phyloP scores from a whole-genome alignment of 2,113 vertebrate species.

The Oncorhynchus mykiss region DNA sequence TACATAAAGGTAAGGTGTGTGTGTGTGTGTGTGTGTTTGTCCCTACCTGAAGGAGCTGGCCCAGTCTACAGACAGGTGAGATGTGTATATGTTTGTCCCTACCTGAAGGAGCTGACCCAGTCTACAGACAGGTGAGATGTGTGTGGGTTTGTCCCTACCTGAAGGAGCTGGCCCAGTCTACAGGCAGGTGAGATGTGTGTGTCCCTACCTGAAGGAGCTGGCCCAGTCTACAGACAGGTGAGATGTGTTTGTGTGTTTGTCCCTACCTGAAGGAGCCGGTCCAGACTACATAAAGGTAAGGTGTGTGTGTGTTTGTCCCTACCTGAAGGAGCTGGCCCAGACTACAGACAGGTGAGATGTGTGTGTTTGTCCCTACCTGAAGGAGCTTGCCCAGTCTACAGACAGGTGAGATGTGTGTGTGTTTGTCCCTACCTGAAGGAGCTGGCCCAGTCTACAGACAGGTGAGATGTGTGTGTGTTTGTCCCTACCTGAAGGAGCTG shows the following conservation, averaged over 20 bases:
- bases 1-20: too few relatives aligned
- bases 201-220: slow-evolving; percentile 83
- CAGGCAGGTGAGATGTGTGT: slow-evolving; percentile 71
- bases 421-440: slow-evolving; percentile 77
- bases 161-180: slow-evolving; percentile 88
- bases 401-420: too few relatives aligned
- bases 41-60: too few relatives aligned
- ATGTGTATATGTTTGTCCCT: too few relatives aligned
- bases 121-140: too few relatives aligned
- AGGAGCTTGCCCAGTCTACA: too few relatives aligned
- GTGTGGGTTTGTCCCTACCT: too few relatives aligned
- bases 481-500: slow-evolving; percentile 83
- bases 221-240: slow-evolving; percentile 87
- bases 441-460: slow-evolving; percentile 89
- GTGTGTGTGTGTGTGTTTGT: not conserved
- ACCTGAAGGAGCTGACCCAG: too few relatives aligned
- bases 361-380: not conserved
- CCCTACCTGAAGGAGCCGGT: slow-evolving; percentile 69
- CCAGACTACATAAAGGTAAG: too few relatives aligned
- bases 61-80: too few relatives aligned
- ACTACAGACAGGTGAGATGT: too few relatives aligned
- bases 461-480: slow-evolving; percentile 70
- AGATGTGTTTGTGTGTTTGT: slow-evolving; percentile 13
- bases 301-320: not conserved
- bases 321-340: too few relatives aligned